Base-by-base conservation (phyloP, 1,140 invertebrate species). In the Colletes latitarsis region DNA sequence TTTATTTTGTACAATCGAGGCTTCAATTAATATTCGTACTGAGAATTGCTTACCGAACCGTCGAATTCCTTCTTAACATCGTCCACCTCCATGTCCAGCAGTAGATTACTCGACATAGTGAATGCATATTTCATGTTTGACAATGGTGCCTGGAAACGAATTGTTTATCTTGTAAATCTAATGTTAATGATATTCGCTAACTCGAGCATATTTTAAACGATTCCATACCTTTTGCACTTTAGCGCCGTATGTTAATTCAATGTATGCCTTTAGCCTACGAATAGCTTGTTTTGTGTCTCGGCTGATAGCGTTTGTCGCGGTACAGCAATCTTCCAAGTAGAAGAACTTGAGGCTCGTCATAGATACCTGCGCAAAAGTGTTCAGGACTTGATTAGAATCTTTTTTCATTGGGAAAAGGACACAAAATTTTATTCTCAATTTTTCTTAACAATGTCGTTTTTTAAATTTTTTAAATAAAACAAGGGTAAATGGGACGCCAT, bases 311-410 rank as follows among this genome's bases (percentile, higher is more conserved):
- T 94, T 94, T 39, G 95, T 93, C 10, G 96, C 90, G 8, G 94
- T 94, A 15, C 95, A 95, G 84, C 96, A 96, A 76, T 96, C 95
- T 82, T 97, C 95, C 94, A 97, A 96, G 84, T 96, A 98, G 91
- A 96, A 98, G 87, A 97, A 95, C 77, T 95, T 96, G 49, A 98
- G 89, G 67, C 96, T 94, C 21, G 93, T 94, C 4, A 97, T 67
- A 88, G 96, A 94, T 9, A 98, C 95, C 95, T 95, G 79, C 5
- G 4, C 0, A 9, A 57, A 43, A 43, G 43, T 30, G 43, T 77
- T 6, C 9, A 14, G 21, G 71, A 52, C n/a, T 57, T 4, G 15
- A 57, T 57, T n/a, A 57, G 53, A 17, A 41, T 73, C 4, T 55
- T 46, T 67, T 72, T 49, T 68, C 1, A 55, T 64, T 64, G 19